Conservation (phyloP, 2,797 vertebrate species). For the Syncerus caffer region DNA sequence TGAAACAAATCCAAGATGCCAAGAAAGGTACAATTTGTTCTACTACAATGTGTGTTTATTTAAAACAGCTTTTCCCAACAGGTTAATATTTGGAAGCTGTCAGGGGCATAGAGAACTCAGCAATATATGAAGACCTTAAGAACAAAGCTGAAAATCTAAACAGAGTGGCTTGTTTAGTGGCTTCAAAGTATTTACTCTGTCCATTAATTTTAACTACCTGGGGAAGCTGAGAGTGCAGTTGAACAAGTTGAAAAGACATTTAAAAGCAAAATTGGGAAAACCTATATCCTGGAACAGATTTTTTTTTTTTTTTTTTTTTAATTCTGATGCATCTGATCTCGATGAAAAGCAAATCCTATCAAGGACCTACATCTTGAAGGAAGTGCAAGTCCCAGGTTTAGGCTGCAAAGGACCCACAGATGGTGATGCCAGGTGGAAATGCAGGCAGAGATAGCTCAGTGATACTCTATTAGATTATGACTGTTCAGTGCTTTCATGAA, state of each 20-base stretch:
- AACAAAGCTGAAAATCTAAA: constrained; percentile 37
- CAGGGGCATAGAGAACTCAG: not conserved
- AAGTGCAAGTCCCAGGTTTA: not conserved
- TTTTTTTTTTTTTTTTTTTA: not conserved
- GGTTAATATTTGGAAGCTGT: constrained; percentile 23
- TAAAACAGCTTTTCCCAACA: not conserved
- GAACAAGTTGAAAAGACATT: constrained; percentile 12
- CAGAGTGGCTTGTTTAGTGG: not conserved
- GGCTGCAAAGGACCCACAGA: not conserved
- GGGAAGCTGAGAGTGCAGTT: not conserved
- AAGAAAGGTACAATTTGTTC: constrained; percentile 87
- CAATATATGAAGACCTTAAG: not conserved
- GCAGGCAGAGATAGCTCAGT: not conserved
- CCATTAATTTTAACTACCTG: not conserved
- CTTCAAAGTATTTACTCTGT: not conserved
- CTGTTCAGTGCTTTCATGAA: not conserved
- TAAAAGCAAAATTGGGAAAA: not conserved
- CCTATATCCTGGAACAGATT: not conserved
- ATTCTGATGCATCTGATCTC: not conserved
- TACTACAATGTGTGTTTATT: not conserved
- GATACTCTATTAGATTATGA: not conserved
- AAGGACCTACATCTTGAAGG: not conserved
- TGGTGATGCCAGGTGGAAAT: not conserved
- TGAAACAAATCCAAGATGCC: constrained; percentile 95
- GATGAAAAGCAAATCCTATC: not conserved